Conservation (phyloP, 2,797 vertebrate genomes). For the Ctenochaetus hawaiiensis region DNA sequence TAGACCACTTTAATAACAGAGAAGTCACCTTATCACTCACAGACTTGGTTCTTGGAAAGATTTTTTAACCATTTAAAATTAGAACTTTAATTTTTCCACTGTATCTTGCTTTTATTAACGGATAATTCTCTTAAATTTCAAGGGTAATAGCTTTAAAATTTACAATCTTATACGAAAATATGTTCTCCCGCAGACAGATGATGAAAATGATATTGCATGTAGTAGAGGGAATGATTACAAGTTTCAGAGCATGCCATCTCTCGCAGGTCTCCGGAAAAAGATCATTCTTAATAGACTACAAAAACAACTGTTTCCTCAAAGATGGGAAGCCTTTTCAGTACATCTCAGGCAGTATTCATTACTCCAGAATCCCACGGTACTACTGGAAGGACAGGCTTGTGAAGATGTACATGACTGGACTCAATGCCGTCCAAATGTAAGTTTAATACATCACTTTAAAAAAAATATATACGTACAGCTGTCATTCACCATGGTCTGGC, state of each 20-base stretch:
- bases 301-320: conserved; percentile 89
- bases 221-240: not conserved
- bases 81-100: not conserved
- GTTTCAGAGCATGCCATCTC: not conserved
- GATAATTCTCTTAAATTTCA: not conserved
- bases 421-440: conserved; percentile 93
- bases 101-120: not conserved
- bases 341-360: conserved; percentile 96
- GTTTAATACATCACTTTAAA: conserved; percentile 8
- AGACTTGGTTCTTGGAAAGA: accelerated
- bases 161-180: not conserved
- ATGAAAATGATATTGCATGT: not conserved
- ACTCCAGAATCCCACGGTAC: conserved; percentile 89
- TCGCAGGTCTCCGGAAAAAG: conserved; percentile 74
- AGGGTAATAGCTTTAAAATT: not conserved
- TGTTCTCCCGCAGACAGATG: conserved; percentile 1
- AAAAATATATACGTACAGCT: too few relatives aligned
- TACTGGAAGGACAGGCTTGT: conserved; percentile 95
- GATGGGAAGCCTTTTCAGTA: conserved; percentile 92
- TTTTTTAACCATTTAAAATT: not conserved
- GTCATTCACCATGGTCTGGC: not conserved
- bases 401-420: conserved; percentile 96
- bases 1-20: not conserved
- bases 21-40: conserved; percentile 34
- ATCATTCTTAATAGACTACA: conserved; percentile 91